Conservation (phyloP, 2,797 vertebrate species). For the Coregonus sp. region DNA sequence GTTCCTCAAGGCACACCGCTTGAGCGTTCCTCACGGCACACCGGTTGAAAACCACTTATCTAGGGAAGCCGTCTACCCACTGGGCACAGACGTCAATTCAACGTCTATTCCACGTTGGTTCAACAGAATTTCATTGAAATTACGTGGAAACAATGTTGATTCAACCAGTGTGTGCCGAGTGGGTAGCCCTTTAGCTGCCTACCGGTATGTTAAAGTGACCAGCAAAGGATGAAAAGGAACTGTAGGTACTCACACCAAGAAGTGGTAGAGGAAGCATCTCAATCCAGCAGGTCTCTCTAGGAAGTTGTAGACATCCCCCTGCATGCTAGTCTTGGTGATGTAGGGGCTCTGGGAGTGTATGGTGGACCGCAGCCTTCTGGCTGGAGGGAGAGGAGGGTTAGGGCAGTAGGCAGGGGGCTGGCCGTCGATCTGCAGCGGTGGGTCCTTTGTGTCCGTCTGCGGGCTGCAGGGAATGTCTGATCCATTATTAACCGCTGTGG, state of each 20-base stretch:
- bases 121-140: too few relatives aligned
- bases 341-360: constrained; percentile 78
- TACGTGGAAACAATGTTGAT: too few relatives aligned
- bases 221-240: background rate
- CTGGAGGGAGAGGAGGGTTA: constrained; percentile 62
- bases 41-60: too few relatives aligned
- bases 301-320: constrained; percentile 92
- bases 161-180: too few relatives aligned
- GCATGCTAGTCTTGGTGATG: constrained; percentile 83
- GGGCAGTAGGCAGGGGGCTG: constrained; percentile 47
- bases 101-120: too few relatives aligned
- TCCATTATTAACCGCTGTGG: constrained; percentile 74
- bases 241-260: constrained; percentile 86
- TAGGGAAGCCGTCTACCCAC: too few relatives aligned
- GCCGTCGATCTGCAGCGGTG: constrained; percentile 57
- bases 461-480: constrained; percentile 66
- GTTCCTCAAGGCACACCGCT: too few relatives aligned
- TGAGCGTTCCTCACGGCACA: too few relatives aligned
- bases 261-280: constrained; percentile 90
- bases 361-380: constrained; percentile 64
- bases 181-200: background rate
- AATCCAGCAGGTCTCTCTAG: constrained; percentile 88
- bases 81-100: too few relatives aligned
- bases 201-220: background rate
- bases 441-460: constrained; percentile 62